Conservation (phyloP, 1,140 invertebrate genomes). For the Ditylenchus dipsaci region DNA sequence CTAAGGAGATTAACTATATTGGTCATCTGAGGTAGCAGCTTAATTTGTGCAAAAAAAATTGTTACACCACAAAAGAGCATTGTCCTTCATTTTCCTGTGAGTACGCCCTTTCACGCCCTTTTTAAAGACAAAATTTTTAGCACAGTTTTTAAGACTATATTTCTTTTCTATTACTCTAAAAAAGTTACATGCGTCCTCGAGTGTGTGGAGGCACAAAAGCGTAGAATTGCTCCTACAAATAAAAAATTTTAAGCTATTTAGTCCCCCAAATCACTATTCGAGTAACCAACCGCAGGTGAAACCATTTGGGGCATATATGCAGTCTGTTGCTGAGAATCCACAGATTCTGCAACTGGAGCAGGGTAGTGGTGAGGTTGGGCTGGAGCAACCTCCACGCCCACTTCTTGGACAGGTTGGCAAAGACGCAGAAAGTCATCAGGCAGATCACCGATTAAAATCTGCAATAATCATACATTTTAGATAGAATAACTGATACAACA, state of each 20-base stretch:
- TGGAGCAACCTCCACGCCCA: neutral
- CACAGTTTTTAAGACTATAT: too few relatives aligned
- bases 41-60: too few relatives aligned
- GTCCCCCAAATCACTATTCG: neutral
- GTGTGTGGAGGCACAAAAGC: slow-evolving; percentile 64
- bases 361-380: neutral
- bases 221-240: slow-evolving; percentile 54
- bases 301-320: neutral
- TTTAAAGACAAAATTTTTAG: too few relatives aligned
- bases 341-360: neutral
- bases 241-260: neutral
- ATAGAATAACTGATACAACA: neutral
- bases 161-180: too few relatives aligned
- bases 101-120: too few relatives aligned
- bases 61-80: too few relatives aligned
- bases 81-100: too few relatives aligned
- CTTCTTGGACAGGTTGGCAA: neutral
- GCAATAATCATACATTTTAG: slow-evolving; percentile 10
- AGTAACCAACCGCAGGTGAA: neutral
- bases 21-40: too few relatives aligned
- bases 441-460: slow-evolving; percentile 25
- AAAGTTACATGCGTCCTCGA: slow-evolving; percentile 64
- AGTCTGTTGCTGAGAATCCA: neutral
- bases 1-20: too few relatives aligned
- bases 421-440: slow-evolving; percentile 28